Base-by-base conservation (phyloP, 2,888 invertebrate genomes). In the Dendrolimus pini region DNA sequence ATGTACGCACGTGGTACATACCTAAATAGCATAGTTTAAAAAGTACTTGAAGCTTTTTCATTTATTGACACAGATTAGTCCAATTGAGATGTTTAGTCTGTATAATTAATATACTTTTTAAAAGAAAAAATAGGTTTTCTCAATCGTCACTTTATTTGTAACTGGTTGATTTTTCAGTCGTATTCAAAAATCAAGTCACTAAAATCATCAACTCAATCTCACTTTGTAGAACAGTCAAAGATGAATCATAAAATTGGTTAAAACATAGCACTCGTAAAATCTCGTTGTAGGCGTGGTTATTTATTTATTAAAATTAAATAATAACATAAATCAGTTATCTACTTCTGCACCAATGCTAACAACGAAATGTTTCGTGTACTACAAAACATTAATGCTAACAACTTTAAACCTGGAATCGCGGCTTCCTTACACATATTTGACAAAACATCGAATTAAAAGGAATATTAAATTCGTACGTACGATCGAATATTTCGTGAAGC, bases 111-210 rank as follows among this genome's bases (percentile, higher is more conserved):
- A 30, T 6, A 30, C 30, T 30, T 30, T 30, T 30, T 30, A 30
- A 30, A 30, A 30, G 30, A 30, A 30, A 30, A 30, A 41, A 54
- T 52, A 14, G 47, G 41, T 55, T 56, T 58, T 47, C 56, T 52
- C 52, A 58, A 30, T 58, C 41, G 54, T 54, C 55, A 64, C 65
- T 68, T 64, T 68, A 65, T 58, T 60, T 60, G 58, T 60, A 63
- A 53, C 14, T 59, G 55, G 47, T n/a, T 14, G 55, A 9, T 7
- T 42, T 55, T 52, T 55, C 54, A 41, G 83, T 86, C 85, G 72
- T 77, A 73, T 77, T 78, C 82, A 83, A 83, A 82, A 82, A 85
- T 85, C 78, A 80, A 83, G 86, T 87, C 87, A 85, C 68, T 59
- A 67, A 67, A 68, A 58, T n/a, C n/a, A n/a, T n/a, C n/a, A n/a